Percentiles rank a stretch among this genome's conserved stretches.
Conservation (phyloP, 2,888 invertebrate genomes). For the Drosophila fungiperda region DNA sequence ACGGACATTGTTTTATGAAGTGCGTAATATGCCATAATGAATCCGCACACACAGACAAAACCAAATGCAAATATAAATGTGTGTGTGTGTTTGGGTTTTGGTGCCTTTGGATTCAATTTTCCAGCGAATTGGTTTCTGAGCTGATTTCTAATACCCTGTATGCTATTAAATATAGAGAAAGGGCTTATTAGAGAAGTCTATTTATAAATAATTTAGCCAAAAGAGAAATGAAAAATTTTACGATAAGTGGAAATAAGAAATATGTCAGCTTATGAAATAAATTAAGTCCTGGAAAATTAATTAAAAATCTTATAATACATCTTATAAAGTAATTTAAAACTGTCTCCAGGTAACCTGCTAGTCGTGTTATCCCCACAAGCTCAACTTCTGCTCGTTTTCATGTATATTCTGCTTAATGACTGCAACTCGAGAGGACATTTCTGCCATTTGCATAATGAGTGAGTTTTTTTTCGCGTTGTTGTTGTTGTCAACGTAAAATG, state of each 20-base stretch:
- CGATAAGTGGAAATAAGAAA: not conserved
- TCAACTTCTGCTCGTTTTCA: not conserved
- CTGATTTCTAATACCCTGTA: slow-evolving; percentile 37
- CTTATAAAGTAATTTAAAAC: no score
- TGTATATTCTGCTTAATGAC: slow-evolving; percentile 56
- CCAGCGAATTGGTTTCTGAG: slow-evolving; percentile 51
- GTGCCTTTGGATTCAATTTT: slow-evolving; percentile 64
- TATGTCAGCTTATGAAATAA: not conserved
- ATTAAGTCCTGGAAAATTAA: no score
- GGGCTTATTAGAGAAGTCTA: not conserved
- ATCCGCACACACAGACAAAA: slow-evolving; percentile 12
- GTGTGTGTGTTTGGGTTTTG: slow-evolving; percentile 4
- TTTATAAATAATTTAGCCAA: no score
- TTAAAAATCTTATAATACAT: no score
- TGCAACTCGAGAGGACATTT: slow-evolving; percentile 46
- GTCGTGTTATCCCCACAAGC: not conserved
- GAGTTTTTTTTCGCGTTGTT: not conserved
- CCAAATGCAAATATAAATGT: not conserved
- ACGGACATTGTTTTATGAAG: slow-evolving; percentile 34
- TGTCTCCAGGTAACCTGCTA: not conserved
- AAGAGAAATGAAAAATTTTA: no score
- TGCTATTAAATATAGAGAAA: not conserved
- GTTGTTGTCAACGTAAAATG: slow-evolving; percentile 13
- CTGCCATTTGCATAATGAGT: slow-evolving; percentile 67
- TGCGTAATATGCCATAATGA: slow-evolving; percentile 48